A percentile compares a stretch with the other conserved stretches of the same genome.
phyloP scores from a whole-genome alignment of 2,888 invertebrate species.

The Drosophila greeni region DNA sequence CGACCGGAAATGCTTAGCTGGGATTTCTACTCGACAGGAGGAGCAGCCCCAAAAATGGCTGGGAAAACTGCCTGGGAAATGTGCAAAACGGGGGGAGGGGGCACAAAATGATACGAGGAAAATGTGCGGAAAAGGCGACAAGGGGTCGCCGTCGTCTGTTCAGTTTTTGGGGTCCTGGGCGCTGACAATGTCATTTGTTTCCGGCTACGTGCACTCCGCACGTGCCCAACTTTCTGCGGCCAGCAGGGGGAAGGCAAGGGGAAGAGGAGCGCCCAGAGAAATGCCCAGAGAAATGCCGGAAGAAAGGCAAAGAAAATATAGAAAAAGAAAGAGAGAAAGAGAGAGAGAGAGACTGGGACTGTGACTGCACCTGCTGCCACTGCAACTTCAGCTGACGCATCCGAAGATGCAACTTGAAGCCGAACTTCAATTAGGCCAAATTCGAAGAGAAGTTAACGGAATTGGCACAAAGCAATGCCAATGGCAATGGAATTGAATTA shows the following conservation, averaged over 20 bases:
- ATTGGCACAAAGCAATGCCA: conserved; percentile 18
- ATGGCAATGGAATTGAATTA: conserved; percentile 15
- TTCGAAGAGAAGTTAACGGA: conserved; percentile 28
- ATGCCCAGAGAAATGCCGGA: neutral
- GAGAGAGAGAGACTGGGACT: neutral
- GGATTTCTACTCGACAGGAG: conserved; percentile 55
- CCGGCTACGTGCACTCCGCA: conserved; percentile 68
- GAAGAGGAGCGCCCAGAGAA: neutral
- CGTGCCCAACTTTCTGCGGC: conserved; percentile 52
- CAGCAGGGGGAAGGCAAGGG: neutral
- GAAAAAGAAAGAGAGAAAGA: neutral
- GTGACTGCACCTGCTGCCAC: conserved; percentile 30
- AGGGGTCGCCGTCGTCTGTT: conserved; percentile 16
- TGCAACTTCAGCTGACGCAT: conserved; percentile 30
- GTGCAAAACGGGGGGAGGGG: neutral
- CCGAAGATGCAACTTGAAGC: conserved; percentile 27
- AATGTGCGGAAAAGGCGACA: neutral
- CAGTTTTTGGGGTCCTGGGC: conserved; percentile 41
- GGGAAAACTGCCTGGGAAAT: conserved; percentile 13
- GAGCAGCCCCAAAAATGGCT: neutral
- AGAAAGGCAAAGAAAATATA: neutral
- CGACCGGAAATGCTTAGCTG: conserved; percentile 69
- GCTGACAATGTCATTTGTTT: conserved; percentile 71
- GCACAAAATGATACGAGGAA: neutral
- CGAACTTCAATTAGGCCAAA: conserved; percentile 56